Evolutionary conservation across 2,113 vertebrate species (phyloP), one percentile per base, ranked within the genome.

Genomic region (Malurus cyaneus): DNA sequence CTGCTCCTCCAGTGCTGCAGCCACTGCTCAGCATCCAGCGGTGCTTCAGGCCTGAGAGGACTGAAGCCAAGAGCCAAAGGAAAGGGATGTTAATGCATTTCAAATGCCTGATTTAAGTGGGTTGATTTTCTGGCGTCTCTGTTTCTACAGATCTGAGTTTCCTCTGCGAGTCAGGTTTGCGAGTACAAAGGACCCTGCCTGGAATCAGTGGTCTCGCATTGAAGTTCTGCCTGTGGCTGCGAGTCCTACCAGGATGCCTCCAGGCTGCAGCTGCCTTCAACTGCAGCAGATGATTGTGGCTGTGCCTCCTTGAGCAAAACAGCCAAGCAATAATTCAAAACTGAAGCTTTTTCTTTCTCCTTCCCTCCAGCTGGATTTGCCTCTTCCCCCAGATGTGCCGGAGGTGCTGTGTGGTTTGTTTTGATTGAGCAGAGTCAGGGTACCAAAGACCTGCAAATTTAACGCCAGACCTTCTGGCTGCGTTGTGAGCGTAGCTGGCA

Each of bases 191-290:
- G 44, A 46, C 19, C 18, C 54, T 0, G 2, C 41, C 9, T 65
- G 86, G 54, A 47, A 53, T 34, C 1, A 1, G 39, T 42, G 88
- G 49, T 59, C 31, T 24, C 26, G 29, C 7, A 5, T 44, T n/a
- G 71, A 36, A 28, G 7, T 32, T 56, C 60, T 70, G 73, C 78
- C 78, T 0, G 0, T 0, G 1, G 42, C 50, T 5, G 6, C 0
- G 2, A 70, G 71, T 28, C 52, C 61, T 80, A 57, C 57, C 7
- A 2, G n/a, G 16, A 13, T 0, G 0, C n/a, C 67, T 39, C 21
- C 0, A 1, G 82, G 88, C 82, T 71, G n/a, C 76, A 9, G 42
- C 56, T 3, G 11, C 61, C 50, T 36, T 17, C 24, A n/a, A 16
- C 57, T 0, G 0, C 8, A 31, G 46, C 77, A 54, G 81, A 32